These are phyloP conservation scores for Malacosoma neustria DNA, from an alignment of 2,888 invertebrate genomes.

Conservation along the genomic window DNA sequence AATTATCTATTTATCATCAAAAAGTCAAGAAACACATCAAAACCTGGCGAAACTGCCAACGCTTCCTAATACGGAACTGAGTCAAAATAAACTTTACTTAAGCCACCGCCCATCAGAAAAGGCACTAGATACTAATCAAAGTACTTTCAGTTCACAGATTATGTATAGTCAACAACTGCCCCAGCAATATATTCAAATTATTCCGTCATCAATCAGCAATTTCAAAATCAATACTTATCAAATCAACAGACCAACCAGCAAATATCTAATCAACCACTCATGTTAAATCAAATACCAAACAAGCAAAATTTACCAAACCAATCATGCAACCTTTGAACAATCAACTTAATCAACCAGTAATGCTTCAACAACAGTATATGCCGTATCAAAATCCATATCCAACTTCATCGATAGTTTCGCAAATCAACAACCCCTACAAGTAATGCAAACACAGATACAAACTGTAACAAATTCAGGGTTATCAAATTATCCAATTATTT, in stretches of 20 bases:
- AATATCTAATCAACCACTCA: neutral
- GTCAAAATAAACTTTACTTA: neutral
- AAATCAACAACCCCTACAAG: neutral
- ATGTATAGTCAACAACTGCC: neutral
- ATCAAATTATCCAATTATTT: conserved; percentile 12
- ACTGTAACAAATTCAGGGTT: neutral
- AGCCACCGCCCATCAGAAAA: neutral
- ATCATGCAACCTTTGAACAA: conserved; percentile 6
- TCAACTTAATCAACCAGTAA: conserved; percentile 5
- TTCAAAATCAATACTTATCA: neutral
- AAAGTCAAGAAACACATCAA: neutral
- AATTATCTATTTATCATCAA: neutral
- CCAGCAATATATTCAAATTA: neutral
- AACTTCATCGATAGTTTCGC: neutral
- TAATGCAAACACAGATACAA: neutral
- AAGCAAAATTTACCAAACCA: conserved; percentile 8
- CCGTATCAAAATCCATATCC: neutral
- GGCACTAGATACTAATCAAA: neutral
- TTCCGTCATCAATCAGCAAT: too few relatives aligned
- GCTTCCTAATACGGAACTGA: neutral
- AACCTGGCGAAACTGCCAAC: too few relatives aligned
- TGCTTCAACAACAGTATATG: neutral
- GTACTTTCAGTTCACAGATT: neutral
- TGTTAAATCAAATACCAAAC: conserved; percentile 6
- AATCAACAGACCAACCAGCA: neutral